Evolutionary conservation across 2,888 invertebrate species (phyloP).

Genomic region (Chydorus sphaericus): DNA sequence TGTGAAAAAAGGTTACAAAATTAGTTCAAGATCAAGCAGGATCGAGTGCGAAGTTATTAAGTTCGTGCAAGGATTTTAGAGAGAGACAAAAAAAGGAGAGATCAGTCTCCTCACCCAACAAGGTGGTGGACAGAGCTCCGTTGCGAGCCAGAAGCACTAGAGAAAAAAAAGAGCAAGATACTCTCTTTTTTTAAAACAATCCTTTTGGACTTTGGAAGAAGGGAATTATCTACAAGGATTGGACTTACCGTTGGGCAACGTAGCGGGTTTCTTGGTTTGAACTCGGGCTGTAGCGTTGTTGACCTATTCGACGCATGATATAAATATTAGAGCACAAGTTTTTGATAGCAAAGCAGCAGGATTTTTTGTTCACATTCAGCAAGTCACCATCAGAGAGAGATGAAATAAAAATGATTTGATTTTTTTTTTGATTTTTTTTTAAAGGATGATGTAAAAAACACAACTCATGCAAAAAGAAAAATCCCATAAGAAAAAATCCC

Average conservation of each 20-base stretch:
- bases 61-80: too few species aligned
- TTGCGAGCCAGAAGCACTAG: conserved; percentile 48
- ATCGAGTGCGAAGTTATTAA: neutral
- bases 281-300: conserved; percentile 99
- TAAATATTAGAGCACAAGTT: too few species aligned
- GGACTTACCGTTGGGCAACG: conserved; percentile 75
- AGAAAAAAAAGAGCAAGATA: conserved; percentile 25
- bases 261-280: conserved; percentile 94
- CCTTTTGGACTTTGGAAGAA: neutral
- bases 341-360: too few species aligned
- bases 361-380: too few species aligned
- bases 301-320: conserved; percentile 69
- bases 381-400: too few species aligned
- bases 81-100: neutral
- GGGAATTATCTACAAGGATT: conserved; percentile 18
- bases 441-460: neutral
- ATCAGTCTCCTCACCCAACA: conserved; percentile 38
- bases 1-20: neutral
- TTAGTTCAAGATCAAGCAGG: neutral
- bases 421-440: neutral
- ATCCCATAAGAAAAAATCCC: conserved; percentile 23
- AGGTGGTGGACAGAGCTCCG: conserved; percentile 42
- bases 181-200: neutral
- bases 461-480: neutral
- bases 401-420: too few species aligned